phyloP scores from a whole-genome alignment of 2,888 invertebrate genomes.

The Orthonychiurus folsomi region DNA sequence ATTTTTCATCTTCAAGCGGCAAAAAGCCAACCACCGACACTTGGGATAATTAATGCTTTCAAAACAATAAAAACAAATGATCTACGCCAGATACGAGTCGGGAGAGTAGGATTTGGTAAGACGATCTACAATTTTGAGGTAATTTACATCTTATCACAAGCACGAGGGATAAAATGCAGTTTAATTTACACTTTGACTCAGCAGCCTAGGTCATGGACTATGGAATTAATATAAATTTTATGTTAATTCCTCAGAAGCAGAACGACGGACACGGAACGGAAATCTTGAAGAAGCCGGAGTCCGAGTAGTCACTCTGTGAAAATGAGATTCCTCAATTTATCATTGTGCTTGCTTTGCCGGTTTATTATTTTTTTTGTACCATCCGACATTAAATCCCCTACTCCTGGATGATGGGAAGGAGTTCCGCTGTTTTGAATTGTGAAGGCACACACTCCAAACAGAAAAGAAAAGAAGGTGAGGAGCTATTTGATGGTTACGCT shows the following conservation, averaged over 20 bases:
- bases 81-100: neutral
- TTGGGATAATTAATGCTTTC: neutral
- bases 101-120: neutral
- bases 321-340: neutral
- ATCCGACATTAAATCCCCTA: neutral
- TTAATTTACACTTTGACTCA: too few relatives aligned
- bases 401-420: neutral
- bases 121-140: too few relatives aligned
- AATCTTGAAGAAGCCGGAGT: neutral
- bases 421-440: neutral
- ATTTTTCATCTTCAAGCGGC: too few relatives aligned
- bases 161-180: neutral
- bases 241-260: neutral
- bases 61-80: conserved; percentile 1
- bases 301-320: neutral
- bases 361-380: neutral
- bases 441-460: neutral
- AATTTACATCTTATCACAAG: neutral
- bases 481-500: neutral
- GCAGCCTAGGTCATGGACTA: neutral
- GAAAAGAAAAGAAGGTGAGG: neutral
- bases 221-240: neutral
- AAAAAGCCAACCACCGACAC: neutral
- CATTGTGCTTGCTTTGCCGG: neutral
- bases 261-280: neutral